Evolutionary conservation across 2,113 vertebrate species (phyloP).

Genomic region (Austrofundulus limnaeus): DNA sequence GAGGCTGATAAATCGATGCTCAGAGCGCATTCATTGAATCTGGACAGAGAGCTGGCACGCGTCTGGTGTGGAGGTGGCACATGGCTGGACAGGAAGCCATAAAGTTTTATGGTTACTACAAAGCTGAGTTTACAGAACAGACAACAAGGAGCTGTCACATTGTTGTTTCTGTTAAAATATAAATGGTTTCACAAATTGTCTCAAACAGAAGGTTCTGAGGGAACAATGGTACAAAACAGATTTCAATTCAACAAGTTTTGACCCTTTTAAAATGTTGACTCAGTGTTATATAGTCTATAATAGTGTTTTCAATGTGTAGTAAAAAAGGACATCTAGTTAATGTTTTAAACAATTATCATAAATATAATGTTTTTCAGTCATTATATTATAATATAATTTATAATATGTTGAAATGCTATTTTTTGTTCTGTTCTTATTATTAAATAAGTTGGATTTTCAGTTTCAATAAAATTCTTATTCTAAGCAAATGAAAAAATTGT

Average conservation of each 20-base stretch:
- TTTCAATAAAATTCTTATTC: no score
- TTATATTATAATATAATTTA: no score
- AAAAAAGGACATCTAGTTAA: no score
- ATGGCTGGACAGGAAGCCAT: conserved; percentile 29
- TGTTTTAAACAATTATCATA: no score
- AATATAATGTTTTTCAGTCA: no score
- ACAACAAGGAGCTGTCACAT: not conserved
- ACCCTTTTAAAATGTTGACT: not conserved
- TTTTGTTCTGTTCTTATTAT: no score
- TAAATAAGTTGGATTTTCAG: no score
- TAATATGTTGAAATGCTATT: no score
- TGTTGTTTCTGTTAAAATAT: conserved; percentile 12
- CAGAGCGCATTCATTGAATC: conserved; percentile 40
- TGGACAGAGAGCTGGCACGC: conserved; percentile 48
- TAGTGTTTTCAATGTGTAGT: no score
- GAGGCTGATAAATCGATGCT: conserved; percentile 68
- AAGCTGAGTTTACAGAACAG: conserved; percentile 28
- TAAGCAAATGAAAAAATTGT: no score
- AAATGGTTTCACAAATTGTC: not conserved
- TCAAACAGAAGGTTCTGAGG: conserved; percentile 3
- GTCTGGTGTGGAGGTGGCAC: conserved; percentile 41
- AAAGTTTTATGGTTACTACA: conserved; percentile 37
- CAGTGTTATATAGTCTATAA: no score
- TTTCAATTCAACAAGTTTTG: conserved; percentile 9
- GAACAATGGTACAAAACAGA: not conserved